Conservation (phyloP, 1,140 invertebrate species). For the Drosophila arawakana region DNA sequence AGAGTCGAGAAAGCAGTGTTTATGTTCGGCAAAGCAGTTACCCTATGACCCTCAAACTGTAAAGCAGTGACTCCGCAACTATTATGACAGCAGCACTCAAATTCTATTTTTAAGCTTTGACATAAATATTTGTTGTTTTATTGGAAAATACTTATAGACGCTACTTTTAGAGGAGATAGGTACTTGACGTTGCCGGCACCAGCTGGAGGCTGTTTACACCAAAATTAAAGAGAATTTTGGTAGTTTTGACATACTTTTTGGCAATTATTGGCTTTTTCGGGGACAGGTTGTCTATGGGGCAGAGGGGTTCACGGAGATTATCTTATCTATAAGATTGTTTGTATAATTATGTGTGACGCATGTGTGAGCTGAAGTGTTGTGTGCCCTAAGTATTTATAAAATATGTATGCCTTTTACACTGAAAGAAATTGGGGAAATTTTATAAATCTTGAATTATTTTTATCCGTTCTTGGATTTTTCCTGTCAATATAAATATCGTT, state of each 20-base stretch:
- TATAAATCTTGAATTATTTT: background rate
- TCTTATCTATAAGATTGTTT: background rate
- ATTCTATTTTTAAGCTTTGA: slow-evolving; percentile 35
- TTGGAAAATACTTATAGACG: background rate
- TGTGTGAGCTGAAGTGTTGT: background rate
- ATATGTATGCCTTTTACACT: too few species aligned
- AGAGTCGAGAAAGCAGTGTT: background rate
- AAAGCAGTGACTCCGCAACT: slow-evolving; percentile 11
- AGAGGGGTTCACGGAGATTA: background rate
- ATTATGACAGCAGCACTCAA: slow-evolving; percentile 24
- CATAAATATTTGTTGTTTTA: slow-evolving; percentile 30
- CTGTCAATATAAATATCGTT: too few species aligned
- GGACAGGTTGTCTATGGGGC: background rate
- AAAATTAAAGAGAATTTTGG: slow-evolving; percentile 1
- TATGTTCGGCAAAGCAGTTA: slow-evolving; percentile 5
- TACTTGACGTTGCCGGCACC: slow-evolving; percentile 9
- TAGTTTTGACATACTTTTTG: background rate
- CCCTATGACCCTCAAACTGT: slow-evolving; percentile 11
- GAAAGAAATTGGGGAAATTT: too few species aligned
- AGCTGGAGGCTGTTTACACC: slow-evolving; percentile 36
- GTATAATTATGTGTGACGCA: background rate
- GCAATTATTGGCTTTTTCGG: background rate
- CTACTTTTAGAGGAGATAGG: slow-evolving; percentile 19
- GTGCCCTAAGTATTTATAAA: background rate
- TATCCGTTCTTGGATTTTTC: too few species aligned